phyloP scores from a whole-genome alignment of 2,797 vertebrate genomes.

The Pangasius sanitwongsei region DNA sequence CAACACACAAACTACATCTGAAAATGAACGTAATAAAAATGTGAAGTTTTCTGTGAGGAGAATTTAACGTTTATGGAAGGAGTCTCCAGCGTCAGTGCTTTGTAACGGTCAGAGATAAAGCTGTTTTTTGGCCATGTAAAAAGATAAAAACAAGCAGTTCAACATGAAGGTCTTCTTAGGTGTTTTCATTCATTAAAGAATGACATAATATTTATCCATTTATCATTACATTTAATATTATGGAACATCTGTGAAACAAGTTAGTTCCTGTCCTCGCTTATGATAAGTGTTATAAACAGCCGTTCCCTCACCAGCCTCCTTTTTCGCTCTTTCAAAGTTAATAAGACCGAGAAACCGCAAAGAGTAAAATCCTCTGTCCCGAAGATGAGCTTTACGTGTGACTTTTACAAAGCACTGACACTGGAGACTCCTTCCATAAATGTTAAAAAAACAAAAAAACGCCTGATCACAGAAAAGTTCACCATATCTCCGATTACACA shows the following conservation, averaged over 20 bases:
- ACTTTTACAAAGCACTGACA: not conserved
- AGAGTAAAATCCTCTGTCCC: not conserved
- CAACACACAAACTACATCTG: not conserved
- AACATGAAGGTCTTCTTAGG: not conserved
- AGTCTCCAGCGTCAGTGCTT: too few relatives aligned
- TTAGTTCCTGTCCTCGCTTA: not conserved
- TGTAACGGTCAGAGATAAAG: not conserved
- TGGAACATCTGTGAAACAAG: not conserved
- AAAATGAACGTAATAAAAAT: not conserved
- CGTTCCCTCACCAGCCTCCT: not conserved
- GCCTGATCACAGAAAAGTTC: not conserved
- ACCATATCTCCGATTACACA: not conserved
- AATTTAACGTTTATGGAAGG: not conserved
- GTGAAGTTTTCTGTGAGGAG: not conserved
- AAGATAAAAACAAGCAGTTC: not conserved
- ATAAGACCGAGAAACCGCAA: not conserved
- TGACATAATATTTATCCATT: not conserved
- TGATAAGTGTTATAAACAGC: not conserved
- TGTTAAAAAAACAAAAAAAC: not conserved
- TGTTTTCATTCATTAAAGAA: not conserved
- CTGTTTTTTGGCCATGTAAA: not conserved
- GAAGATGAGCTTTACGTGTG: not conserved
- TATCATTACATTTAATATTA: not conserved
- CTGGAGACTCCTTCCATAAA: not conserved
- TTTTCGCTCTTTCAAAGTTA: not conserved